These are phyloP conservation scores for Linyphia triangularis DNA, from an alignment of 2,888 invertebrate genomes.

Conservation along the genomic window DNA sequence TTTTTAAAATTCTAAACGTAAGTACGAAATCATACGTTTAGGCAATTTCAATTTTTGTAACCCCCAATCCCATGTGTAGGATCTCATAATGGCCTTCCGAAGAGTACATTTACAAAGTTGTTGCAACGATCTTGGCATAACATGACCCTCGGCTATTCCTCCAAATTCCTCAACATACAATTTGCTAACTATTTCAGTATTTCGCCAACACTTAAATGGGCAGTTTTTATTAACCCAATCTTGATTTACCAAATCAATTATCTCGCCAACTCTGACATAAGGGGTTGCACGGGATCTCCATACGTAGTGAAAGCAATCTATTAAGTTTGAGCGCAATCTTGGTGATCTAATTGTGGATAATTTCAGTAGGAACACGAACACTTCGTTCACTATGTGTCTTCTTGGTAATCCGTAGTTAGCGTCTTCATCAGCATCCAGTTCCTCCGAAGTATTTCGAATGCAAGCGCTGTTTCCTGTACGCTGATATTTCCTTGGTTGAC, in stretches of 20 bases:
- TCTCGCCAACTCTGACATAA: conserved; percentile 12
- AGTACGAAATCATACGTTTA: background rate
- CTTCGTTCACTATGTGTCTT: conserved; percentile 14
- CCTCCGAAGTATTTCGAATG: background rate
- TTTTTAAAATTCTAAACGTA: conserved; percentile 12
- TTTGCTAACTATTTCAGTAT: background rate
- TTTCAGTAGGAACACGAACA: conserved; percentile 13
- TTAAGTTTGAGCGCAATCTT: background rate
- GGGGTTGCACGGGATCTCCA: conserved; percentile 40
- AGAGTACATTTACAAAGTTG: conserved; percentile 28
- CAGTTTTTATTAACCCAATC: conserved; percentile 15
- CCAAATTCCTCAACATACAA: background rate
- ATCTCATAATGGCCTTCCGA: background rate
- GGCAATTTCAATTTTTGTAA: conserved; percentile 13
- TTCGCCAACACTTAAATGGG: conserved; percentile 9
- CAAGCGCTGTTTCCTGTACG: background rate
- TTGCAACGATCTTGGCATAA: conserved; percentile 20
- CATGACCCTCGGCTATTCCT: background rate
- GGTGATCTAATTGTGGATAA: background rate
- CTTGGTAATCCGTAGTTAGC: background rate
- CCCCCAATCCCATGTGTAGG: conserved; percentile 14
- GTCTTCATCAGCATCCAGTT: background rate
- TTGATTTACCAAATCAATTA: background rate
- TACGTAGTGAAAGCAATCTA: background rate
- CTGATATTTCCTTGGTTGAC: background rate